A percentile compares a stretch with the other conserved stretches of the same genome.
Conservation (phyloP, 2,113 vertebrate species). For the Chaetodon trifascialis region DNA sequence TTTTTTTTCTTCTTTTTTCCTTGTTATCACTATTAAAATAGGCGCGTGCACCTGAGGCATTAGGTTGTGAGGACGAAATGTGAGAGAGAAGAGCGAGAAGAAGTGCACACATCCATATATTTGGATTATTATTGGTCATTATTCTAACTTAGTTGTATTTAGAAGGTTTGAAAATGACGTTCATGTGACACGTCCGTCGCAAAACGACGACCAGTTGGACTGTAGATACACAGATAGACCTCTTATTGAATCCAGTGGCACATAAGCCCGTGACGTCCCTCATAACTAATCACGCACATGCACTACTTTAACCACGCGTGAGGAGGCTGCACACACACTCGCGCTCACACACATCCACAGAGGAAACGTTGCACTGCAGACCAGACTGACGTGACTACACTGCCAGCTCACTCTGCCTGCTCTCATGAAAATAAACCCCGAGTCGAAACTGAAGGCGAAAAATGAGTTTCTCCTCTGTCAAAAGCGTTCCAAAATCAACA, state of each 20-base stretch:
- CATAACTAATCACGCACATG: conserved; percentile 73
- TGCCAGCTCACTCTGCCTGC: conserved; percentile 65
- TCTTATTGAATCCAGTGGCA: conserved; percentile 30
- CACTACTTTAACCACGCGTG: conserved; percentile 70
- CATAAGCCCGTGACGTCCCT: conserved; percentile 49
- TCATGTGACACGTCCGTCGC: no score
- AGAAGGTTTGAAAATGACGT: not conserved
- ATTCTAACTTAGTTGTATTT: not conserved
- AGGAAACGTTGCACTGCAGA: conserved; percentile 80
- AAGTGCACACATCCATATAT: not conserved
- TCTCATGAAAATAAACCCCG: conserved; percentile 65
- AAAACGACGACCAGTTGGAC: not conserved
- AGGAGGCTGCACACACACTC: conserved; percentile 52
- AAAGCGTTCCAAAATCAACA: conserved; percentile 58
- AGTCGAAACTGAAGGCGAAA: conserved; percentile 57
- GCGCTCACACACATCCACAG: conserved; percentile 29
- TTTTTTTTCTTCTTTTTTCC: no score
- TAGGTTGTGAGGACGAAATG: conserved; percentile 52
- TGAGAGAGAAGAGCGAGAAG: not conserved
- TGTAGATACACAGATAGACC: conserved; percentile 24
- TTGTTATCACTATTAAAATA: conserved; percentile 18
- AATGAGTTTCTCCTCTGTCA: conserved; percentile 30
- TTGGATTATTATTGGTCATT: not conserved
- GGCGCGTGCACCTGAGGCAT: conserved; percentile 64
- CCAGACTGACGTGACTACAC: conserved; percentile 75